A percentile compares a stretch with the other conserved stretches of the same genome.
Conservation (phyloP, 2,888 invertebrate genomes). For the Pterostichus madidus region DNA sequence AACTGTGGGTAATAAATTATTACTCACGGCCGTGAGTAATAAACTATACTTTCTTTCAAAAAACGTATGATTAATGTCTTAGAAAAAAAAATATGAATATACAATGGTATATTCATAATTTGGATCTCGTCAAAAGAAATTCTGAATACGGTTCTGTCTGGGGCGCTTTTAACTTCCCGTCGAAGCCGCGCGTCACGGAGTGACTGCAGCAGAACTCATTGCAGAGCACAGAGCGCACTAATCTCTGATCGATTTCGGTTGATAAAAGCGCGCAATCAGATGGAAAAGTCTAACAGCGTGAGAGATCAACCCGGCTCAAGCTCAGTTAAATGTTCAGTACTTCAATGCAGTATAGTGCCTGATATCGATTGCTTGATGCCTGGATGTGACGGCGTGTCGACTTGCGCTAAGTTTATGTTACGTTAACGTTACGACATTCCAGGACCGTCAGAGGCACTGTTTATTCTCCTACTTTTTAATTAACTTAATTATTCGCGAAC, state of each 20-base stretch:
- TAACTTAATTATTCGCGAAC: not conserved
- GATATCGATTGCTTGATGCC: slow-evolving; percentile 34
- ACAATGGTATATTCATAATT: too few species aligned
- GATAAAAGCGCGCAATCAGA: slow-evolving; percentile 63
- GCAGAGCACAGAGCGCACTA: not conserved
- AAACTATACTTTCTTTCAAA: too few species aligned
- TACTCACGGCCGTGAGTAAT: too few species aligned
- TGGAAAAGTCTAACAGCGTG: slow-evolving; percentile 60
- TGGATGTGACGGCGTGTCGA: slow-evolving; percentile 27
- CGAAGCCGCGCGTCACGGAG: slow-evolving; percentile 16
- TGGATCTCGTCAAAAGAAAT: too few species aligned
- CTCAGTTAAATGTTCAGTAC: not conserved
- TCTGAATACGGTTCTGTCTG: too few species aligned
- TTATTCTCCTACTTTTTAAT: slow-evolving; percentile 6
- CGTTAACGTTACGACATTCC: slow-evolving; percentile 10
- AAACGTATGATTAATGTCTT: too few species aligned
- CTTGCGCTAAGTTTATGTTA: slow-evolving; percentile 36
- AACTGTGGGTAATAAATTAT: too few species aligned
- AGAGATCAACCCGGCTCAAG: slow-evolving; percentile 46
- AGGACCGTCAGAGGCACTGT: slow-evolving; percentile 14
- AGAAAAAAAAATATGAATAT: too few species aligned
- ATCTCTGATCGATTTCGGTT: slow-evolving; percentile 59
- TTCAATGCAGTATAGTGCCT: slow-evolving; percentile 32
- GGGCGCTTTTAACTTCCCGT: slow-evolving; percentile 13
- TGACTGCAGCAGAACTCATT: slow-evolving; percentile 35